These are phyloP conservation scores for Dicranocentrus wangi DNA, from an alignment of 2,888 invertebrate genomes.

Conservation along the genomic window DNA sequence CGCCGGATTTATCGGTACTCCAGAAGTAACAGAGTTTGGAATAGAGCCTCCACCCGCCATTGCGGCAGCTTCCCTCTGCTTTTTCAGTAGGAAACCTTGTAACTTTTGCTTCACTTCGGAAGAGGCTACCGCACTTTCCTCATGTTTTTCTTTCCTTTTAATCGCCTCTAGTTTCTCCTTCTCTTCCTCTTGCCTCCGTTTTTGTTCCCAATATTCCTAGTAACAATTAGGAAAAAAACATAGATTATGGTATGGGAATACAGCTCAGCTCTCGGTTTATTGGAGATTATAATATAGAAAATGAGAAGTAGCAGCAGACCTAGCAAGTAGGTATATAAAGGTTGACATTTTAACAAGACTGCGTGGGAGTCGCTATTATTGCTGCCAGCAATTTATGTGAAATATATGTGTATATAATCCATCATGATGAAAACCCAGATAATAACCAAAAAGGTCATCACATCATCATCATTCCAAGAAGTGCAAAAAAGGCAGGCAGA, in stretches of 20 bases:
- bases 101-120: conserved; percentile 96
- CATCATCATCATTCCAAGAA: no score
- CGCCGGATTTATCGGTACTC: conserved; percentile 37
- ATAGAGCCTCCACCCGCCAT: conserved; percentile 75
- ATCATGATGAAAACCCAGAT: conserved; percentile 32
- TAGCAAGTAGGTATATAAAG: conserved; percentile 11
- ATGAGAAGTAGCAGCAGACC: not conserved
- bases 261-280: no score
- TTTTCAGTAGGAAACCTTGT: conserved; percentile 87
- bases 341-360: conserved; percentile 41
- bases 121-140: conserved; percentile 96
- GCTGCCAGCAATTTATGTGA: not conserved
- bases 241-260: no score
- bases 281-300: not conserved
- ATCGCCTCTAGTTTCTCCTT: conserved; percentile 86
- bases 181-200: conserved; percentile 76
- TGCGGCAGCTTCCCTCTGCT: conserved; percentile 82
- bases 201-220: conserved; percentile 87
- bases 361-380: conserved; percentile 30
- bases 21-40: conserved; percentile 25
- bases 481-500: no score
- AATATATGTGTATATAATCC: not conserved
- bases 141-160: conserved; percentile 94
- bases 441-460: conserved; percentile 34
- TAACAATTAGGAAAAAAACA: conserved; percentile 52